Evolutionary conservation across 2,888 invertebrate genomes (phyloP).

Genomic region (Trisateles emortualis): DNA sequence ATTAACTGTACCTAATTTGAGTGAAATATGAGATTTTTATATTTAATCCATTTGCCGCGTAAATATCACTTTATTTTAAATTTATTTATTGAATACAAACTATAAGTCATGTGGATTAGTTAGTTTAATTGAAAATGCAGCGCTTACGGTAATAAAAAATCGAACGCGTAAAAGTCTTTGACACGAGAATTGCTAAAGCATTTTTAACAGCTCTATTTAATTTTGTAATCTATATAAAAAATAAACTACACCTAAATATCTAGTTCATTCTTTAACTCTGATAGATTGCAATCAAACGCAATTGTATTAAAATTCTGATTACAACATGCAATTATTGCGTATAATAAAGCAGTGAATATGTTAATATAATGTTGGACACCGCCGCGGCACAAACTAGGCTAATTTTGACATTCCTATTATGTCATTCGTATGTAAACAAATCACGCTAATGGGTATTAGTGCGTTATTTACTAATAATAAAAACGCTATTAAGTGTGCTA

Average conservation of each 20-base stretch:
- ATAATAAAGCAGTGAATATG: slow-evolving; percentile 20
- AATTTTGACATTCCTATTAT: slow-evolving; percentile 42
- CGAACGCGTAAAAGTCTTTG: too few relatives aligned
- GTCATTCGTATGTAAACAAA: slow-evolving; percentile 31
- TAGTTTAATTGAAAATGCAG: too few relatives aligned
- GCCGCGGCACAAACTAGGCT: slow-evolving; percentile 26
- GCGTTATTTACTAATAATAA: slow-evolving; percentile 3
- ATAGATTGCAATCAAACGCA: slow-evolving; percentile 21
- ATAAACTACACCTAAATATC: neutral
- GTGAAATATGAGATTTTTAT: too few relatives aligned
- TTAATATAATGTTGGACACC: slow-evolving; percentile 28
- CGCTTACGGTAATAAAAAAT: too few relatives aligned
- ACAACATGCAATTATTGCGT: slow-evolving; percentile 35
- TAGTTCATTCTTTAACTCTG: slow-evolving; percentile 1
- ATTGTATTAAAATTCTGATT: slow-evolving; percentile 31
- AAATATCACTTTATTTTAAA: too few relatives aligned
- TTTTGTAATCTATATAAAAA: neutral
- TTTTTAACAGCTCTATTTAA: neutral
- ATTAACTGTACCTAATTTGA: too few relatives aligned
- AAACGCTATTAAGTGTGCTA: neutral
- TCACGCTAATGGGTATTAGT: slow-evolving; percentile 11
- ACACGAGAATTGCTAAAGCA: too few relatives aligned
- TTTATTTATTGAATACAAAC: too few relatives aligned
- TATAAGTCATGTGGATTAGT: too few relatives aligned
- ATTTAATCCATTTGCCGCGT: too few relatives aligned